phyloP scores from a whole-genome alignment of 2,113 vertebrate genomes.

The Hassar affinis region DNA sequence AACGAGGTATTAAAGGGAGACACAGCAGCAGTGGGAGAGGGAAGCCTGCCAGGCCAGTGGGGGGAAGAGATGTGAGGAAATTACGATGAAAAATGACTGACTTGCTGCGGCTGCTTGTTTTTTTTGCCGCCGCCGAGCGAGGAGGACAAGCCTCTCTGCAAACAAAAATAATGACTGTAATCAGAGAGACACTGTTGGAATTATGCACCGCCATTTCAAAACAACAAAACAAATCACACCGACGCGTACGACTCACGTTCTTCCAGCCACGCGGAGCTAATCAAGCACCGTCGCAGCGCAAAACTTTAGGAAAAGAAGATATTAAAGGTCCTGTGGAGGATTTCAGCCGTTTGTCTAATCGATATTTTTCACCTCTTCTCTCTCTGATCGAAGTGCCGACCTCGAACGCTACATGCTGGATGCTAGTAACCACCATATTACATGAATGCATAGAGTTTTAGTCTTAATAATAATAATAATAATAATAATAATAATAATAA shows the following conservation, averaged over 20 bases:
- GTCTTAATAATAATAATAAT: no score
- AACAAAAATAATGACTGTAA: constrained; percentile 51
- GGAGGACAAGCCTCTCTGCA: constrained; percentile 28
- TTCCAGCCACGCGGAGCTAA: background rate
- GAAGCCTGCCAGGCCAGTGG: constrained; percentile 38
- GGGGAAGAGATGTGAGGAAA: constrained; percentile 43
- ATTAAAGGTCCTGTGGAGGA: background rate
- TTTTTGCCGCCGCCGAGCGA: constrained; percentile 15
- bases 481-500: no score
- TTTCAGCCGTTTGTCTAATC: background rate
- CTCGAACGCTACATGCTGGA: background rate
- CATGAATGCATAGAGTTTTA: background rate
- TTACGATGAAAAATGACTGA: constrained; percentile 40
- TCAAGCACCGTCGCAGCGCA: background rate
- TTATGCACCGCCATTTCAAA: constrained; percentile 36
- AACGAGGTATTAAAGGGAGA: constrained; percentile 55
- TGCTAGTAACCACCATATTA: background rate
- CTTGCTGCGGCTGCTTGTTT: constrained; percentile 27
- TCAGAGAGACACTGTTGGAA: constrained; percentile 38
- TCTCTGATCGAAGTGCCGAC: no score
- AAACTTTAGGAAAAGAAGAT: background rate
- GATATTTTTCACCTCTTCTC: no score
- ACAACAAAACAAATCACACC: constrained; percentile 22
- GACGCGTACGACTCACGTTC: background rate
- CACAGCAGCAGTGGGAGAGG: constrained; percentile 34